A percentile compares a stretch with the other conserved stretches of the same genome.
Conservation (phyloP, 2,113 vertebrate genomes). For the Piaya cayana region DNA sequence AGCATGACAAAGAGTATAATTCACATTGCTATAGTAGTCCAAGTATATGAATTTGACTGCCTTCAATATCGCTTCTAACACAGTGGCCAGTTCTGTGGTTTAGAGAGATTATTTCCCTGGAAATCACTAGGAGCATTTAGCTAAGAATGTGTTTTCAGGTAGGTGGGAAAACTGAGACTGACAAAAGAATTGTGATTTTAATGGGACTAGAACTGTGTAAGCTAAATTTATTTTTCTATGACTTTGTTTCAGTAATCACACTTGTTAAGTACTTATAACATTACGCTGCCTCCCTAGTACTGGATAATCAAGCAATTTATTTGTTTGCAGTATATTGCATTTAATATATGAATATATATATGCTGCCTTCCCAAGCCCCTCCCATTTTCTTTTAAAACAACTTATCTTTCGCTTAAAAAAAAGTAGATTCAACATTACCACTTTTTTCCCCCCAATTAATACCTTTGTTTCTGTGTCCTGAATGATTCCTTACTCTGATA, state of each 20-base stretch:
- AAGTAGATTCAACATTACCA: neutral
- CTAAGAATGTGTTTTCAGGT: neutral
- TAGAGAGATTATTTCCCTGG: neutral
- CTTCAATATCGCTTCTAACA: neutral
- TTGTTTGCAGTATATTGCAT: slow-evolving; percentile 30
- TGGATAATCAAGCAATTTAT: slow-evolving; percentile 32
- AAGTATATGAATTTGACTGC: neutral
- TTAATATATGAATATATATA: slow-evolving; percentile 1
- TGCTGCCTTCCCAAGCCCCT: accelerated
- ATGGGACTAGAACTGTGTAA: slow-evolving; percentile 36
- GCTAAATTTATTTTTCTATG: neutral
- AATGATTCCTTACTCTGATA: slow-evolving; percentile 36
- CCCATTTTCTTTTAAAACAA: neutral
- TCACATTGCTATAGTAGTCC: neutral
- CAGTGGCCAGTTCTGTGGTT: neutral
- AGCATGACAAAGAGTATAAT: neutral
- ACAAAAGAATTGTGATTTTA: slow-evolving; percentile 38
- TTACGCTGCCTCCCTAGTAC: neutral
- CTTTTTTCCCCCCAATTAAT: neutral
- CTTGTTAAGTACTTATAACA: neutral
- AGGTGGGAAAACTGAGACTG: neutral
- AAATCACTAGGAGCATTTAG: neutral
- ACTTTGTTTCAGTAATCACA: slow-evolving; percentile 37
- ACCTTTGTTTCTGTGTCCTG: neutral
- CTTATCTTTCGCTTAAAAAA: slow-evolving; percentile 23